Base-by-base conservation (phyloP, 2,113 vertebrate species). In the Ictalurus punctatus region DNA sequence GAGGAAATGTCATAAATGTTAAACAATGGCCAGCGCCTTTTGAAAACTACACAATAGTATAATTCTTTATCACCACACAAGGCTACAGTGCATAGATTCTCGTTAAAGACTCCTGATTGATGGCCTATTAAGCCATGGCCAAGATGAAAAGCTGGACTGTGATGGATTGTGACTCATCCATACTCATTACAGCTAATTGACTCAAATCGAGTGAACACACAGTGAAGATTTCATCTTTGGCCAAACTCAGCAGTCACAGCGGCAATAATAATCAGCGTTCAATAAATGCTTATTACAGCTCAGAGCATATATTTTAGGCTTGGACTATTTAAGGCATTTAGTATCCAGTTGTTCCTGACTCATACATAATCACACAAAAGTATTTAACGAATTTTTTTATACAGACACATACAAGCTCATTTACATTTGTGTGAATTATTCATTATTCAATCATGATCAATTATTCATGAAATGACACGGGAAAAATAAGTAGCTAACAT, bases 171-270 rank as follows among this genome's bases (percentile, higher is more conserved):
- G 83, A 88, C 84, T 61, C 87, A 90, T 91, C 85, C 86, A 79
- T 86, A 59, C 87, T 88, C 85, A 91, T 90, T 90, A 91, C 71
- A 74, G 84, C 67, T 67, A 69, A 91, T 91, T 86, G 89, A 91
- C 76, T 52, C 65, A 81, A 63, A 81, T 84, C 74, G 87, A 91
- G 80, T 34, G 58, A 71, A 84, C 40, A 73, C 34, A 16, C 40
- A 56, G 69, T 61, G 52, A 74, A 84, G 89, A 23, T 58, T 63
- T 86, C 3, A 40, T 88, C 73, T 58, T 63, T 54, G 40, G 74
- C 19, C 59, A 63, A 44, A 87, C 30, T 91, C 88, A 80, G 80
- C 89, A 88, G 83, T 65, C 82, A 63, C 81, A 61, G 21, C 67
- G 63, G 25, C 88, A 82, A 61, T 89, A 86, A 88, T 88, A 84